Evolutionary conservation across 1,140 invertebrate genomes (phyloP).

Genomic region (Pseudobourletiella spinata): DNA sequence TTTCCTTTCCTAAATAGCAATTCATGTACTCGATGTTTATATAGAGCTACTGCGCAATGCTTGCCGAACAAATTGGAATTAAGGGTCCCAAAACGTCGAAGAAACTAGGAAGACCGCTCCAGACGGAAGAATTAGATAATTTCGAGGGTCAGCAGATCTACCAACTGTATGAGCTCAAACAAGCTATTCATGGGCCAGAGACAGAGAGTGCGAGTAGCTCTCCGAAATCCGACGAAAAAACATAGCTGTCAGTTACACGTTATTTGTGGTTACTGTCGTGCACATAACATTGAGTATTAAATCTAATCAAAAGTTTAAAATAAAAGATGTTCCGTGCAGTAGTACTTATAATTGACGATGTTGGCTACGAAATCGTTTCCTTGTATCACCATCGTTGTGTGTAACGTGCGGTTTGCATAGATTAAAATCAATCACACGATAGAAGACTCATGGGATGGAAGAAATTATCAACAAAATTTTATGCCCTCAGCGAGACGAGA

Average conservation of each 20-base stretch:
- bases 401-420: too few relatives aligned
- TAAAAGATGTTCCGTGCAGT: neutral
- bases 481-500: too few relatives aligned
- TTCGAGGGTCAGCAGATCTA: conserved; percentile 69
- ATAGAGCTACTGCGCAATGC: conserved; percentile 65
- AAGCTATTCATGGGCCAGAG: conserved; percentile 13
- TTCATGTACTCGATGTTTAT: too few relatives aligned
- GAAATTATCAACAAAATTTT: too few relatives aligned
- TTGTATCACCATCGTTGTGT: neutral
- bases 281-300: neutral
- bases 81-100: conserved; percentile 48
- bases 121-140: conserved; percentile 53
- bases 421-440: too few relatives aligned
- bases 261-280: neutral
- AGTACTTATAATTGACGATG: neutral
- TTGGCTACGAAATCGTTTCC: neutral
- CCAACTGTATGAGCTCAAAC: conserved; percentile 71
- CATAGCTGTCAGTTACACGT: neutral
- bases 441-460: too few relatives aligned
- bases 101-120: conserved; percentile 52
- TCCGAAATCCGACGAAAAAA: neutral
- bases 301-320: neutral
- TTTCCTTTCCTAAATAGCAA: too few relatives aligned
- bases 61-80: conserved; percentile 62
- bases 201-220: neutral